phyloP scores from a whole-genome alignment of 1,140 invertebrate genomes.

The Steinernema khuongi region DNA sequence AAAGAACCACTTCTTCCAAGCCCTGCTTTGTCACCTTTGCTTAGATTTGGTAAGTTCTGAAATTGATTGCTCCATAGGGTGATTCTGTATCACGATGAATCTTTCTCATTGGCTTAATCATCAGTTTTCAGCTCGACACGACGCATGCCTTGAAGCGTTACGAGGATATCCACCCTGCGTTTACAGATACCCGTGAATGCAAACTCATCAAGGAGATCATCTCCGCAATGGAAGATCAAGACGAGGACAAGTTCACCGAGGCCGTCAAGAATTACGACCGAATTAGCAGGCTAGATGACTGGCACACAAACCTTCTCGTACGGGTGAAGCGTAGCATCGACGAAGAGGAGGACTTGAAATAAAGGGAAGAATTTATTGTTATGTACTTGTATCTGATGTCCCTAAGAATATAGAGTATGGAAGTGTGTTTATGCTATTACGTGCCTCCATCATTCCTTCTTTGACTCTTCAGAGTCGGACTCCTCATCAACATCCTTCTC shows the following conservation, averaged over 20 bases:
- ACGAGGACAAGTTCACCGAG: conserved; percentile 89
- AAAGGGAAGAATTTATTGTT: too few relatives aligned
- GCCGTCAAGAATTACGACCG: conserved; percentile 92
- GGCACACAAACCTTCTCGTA: conserved; percentile 91
- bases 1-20: conserved; percentile 95
- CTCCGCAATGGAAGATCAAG: conserved; percentile 85
- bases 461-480: neutral
- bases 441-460: neutral
- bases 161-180: conserved; percentile 85
- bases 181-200: conserved; percentile 83
- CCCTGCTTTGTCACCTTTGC: conserved; percentile 85
- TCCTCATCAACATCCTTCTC: neutral
- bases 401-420: too few relatives aligned
- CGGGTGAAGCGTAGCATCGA: conserved; percentile 73
- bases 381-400: too few relatives aligned
- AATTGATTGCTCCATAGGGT: too few relatives aligned
- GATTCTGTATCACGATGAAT: too few relatives aligned
- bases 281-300: conserved; percentile 91
- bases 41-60: conserved; percentile 85
- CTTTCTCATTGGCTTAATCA: neutral
- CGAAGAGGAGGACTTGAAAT: too few relatives aligned
- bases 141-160: conserved; percentile 83
- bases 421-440: too few relatives aligned
- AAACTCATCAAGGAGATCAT: conserved; percentile 88
- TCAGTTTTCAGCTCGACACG: conserved; percentile 39